Evolutionary conservation across 2,797 vertebrate species (phyloP), one percentile per base, ranked within the genome.

Genomic region (Simalia tracyae): DNA sequence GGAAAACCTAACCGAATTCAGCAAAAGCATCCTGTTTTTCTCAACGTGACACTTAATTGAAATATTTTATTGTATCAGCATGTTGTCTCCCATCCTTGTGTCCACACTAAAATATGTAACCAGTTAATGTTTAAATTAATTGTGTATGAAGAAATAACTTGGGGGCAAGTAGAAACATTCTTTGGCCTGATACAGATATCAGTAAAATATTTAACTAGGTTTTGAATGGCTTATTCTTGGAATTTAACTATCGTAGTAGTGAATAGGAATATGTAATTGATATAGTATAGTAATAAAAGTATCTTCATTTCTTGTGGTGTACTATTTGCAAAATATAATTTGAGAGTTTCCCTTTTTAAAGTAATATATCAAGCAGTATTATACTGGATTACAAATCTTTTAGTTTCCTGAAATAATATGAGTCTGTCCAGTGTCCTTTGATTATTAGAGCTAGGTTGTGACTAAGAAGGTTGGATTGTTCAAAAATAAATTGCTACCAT

Each of bases 11-110:
- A 94, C 93, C 91, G 92, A 84, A 86, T 96, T 96, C 90, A 95
- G 94, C 92, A 91, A 96, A 92, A 95, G 93, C 94, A 92, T 97
- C 96, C 97, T 97, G 95, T 90, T 96, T 97, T 96, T 92, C 92
- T 97, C 96, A 96, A 89, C 36, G 0, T 94, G 96, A 96, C 93
- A 92, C 89, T 84, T 63, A 91, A 60, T 93, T 93, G 88, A 91
- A 90, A 5, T 93, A 94, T 95, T 91, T 92, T 91, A 46, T 1
- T 0, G 36, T 95, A 6, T 93, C 94, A 95, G 91, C 91, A 90
- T 92, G 90, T 94, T 92, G 28, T 87, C 94, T 2, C 64, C 61
- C 90, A 50, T 64, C 4, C n/a, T 26, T 66, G 57, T 91, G 0
- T 95, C 95, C 93, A 89, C 84, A 94, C 17, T 3, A 3, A 89